These are phyloP conservation scores for Thinocorus orbignyianus DNA, from an alignment of 2,113 vertebrate species.

Conservation along the genomic window DNA sequence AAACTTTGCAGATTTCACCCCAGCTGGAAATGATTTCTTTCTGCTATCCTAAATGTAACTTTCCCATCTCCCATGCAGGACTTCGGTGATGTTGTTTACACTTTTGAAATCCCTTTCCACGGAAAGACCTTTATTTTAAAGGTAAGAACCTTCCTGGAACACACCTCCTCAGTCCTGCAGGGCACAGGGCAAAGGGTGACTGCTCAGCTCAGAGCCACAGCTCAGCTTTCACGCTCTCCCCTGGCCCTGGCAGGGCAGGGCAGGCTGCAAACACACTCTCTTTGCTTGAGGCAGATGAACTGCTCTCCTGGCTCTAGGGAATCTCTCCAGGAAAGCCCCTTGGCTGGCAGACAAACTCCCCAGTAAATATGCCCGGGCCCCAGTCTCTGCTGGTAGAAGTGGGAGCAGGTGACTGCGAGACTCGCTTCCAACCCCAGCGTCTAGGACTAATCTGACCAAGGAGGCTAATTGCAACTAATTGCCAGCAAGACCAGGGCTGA, in stretches of 20 bases:
- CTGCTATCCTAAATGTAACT: neutral
- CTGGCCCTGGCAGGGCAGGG: neutral
- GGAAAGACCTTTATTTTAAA: conserved; percentile 97
- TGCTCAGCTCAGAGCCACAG: neutral
- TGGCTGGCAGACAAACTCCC: conserved; percentile 28
- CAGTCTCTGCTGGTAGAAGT: neutral
- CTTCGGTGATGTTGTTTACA: conserved; percentile 89
- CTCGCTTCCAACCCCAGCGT: conserved; percentile 46
- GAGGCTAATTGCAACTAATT: conserved; percentile 66
- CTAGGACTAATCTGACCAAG: conserved; percentile 59
- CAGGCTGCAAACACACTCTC: neutral
- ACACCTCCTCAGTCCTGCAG: neutral
- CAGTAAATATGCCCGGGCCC: neutral
- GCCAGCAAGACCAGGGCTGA: conserved; percentile 63
- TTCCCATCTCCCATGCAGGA: conserved; percentile 76
- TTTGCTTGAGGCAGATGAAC: neutral
- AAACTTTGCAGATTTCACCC: neutral
- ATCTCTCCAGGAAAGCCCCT: conserved; percentile 60
- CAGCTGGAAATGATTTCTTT: accelerated
- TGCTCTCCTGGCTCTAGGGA: neutral
- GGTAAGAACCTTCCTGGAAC: conserved; percentile 70
- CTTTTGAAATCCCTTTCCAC: conserved; percentile 90
- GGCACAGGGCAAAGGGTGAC: accelerated
- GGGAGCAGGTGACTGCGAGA: conserved; percentile 54
- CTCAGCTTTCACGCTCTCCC: neutral